Evolutionary conservation across 2,888 invertebrate genomes (phyloP), one percentile per base, ranked within the genome.

Genomic region (Lepetodrilus schrolli): DNA sequence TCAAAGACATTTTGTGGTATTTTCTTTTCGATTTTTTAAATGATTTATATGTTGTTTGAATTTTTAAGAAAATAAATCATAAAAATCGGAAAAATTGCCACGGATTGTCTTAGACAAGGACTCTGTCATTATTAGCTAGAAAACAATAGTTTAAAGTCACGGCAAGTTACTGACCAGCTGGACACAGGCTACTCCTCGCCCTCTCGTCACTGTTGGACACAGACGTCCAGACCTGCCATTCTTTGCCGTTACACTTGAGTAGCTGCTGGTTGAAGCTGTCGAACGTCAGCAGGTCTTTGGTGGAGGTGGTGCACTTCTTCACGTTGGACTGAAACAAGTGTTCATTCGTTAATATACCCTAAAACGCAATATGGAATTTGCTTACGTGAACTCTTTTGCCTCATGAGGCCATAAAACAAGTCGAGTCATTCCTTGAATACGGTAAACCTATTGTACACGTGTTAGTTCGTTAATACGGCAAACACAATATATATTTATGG

Each of bases 191-290:
- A 8, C 79, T 80, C 66, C 75, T 75, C 4, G 82, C 78, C 10
- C 81, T 81, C 68, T 85, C 84, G 65, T 84, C 85, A 74, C 83
- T 80, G 73, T 81, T 82, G 49, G 82, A 77, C 10, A 76, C 78
- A 4, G 83, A 77, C n/a, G 80, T 82, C 86, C 86, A 87, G 1
- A 78, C 78, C 72, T 82, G 82, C 90, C 90, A 90, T 0, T 81
- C 78, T n/a, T 71, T 77, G 7, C 88, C 88, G 71, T 87, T 84
- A 81, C 90, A 90, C 30, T 87, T 85, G 78, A 86, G 87, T 82
- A 89, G 84, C 76, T 85, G 84, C 58, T 86, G 83, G 8, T 85
- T 81, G 70, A 78, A 79, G 47, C 83, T 77, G 76, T 89, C 88
- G 71, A 87, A 86, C 74, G 87, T 87, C 34, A 90, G 80, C 71